Base-by-base conservation (phyloP, 2,797 vertebrate species). In the Amazonetta brasiliensis region DNA sequence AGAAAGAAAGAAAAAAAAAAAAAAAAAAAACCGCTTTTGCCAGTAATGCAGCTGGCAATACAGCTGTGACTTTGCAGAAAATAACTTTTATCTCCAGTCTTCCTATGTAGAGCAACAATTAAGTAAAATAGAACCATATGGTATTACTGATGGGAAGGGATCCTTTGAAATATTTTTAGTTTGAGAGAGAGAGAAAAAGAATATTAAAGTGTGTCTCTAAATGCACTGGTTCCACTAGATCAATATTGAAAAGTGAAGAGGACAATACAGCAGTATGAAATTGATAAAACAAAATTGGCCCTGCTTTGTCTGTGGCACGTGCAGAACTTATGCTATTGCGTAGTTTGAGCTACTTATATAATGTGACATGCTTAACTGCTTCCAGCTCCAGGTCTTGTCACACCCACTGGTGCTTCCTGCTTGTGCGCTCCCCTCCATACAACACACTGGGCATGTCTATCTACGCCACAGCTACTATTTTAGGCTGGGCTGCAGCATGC, bases 51-150 rank as follows among this genome's bases (percentile, higher is more conserved):
- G 90, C 93, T 97, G 95, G 90, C 43, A 95, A 93, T 92, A 87
- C 94, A 97, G 94, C 93, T 97, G 93, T 95, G 89, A 95, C 87
- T 96, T 96, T 77, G 84, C 94, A 95, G 78, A 95, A 84, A 91
- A 62, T 83, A 81, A 96, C 94, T 96, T 97, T 97, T 97, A 97
- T 97, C 95, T 95, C 68, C 80, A 58, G 73, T 89, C 92, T 95
- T 95, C 90, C 92, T 95, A 94, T 89, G 73, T 80, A 96, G 73
- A 92, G 78, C 82, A 95, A 93, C 89, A 97, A 97, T 97, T 94
- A 94, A 95, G 94, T 96, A 97, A 97, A 97, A 95, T 44, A 95
- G 78, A 96, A 96, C 94, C 97, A 95, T 95, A 97, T 97, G 96
- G 80, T 88, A 60, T 80, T 89, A 89, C 9, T 73, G 89, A 96